Conservation (phyloP, 2,797 vertebrate genomes). For the Hoplostethus mediterraneus region DNA sequence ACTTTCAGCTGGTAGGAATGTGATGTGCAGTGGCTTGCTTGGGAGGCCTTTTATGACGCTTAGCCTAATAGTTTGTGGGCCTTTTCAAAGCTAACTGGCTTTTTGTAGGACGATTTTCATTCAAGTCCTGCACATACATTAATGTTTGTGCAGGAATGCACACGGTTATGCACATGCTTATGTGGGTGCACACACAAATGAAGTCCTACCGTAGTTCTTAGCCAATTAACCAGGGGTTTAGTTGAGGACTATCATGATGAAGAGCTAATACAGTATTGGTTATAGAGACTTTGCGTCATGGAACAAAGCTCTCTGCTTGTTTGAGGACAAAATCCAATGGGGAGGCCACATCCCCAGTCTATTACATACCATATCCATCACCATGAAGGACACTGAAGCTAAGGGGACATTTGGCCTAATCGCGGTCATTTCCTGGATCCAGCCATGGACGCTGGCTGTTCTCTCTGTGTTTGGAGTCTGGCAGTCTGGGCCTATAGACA, state of each 20-base stretch:
- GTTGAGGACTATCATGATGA: neutral
- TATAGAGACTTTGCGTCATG: neutral
- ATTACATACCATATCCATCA: conserved; percentile 78
- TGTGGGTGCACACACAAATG: neutral
- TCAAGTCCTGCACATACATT: too few relatives aligned
- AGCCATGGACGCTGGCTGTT: conserved; percentile 46
- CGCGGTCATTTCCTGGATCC: conserved; percentile 74
- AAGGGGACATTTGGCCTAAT: conserved; percentile 72
- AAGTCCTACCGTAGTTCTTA: too few relatives aligned
- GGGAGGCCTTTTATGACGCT: conserved; percentile 63
- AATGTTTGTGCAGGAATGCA: too few relatives aligned
- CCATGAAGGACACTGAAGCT: conserved; percentile 51
- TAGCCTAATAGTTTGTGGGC: conserved; percentile 43
- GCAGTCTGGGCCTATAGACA: conserved; percentile 75
- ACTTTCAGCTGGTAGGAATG: conserved; percentile 71
- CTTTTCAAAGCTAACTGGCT: conserved; percentile 41
- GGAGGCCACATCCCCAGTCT: conserved; percentile 40
- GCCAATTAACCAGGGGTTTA: too few relatives aligned
- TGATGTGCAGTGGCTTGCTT: conserved; percentile 71
- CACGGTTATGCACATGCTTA: too few relatives aligned
- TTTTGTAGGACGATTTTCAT: conserved; percentile 26
- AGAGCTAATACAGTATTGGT: neutral
- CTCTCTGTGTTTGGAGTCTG: conserved; percentile 75
- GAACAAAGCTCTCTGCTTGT: neutral
- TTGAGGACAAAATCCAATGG: conserved; percentile 17